Evolutionary conservation across 2,113 vertebrate species (phyloP).

Genomic region (Chloroceryle aenea): DNA sequence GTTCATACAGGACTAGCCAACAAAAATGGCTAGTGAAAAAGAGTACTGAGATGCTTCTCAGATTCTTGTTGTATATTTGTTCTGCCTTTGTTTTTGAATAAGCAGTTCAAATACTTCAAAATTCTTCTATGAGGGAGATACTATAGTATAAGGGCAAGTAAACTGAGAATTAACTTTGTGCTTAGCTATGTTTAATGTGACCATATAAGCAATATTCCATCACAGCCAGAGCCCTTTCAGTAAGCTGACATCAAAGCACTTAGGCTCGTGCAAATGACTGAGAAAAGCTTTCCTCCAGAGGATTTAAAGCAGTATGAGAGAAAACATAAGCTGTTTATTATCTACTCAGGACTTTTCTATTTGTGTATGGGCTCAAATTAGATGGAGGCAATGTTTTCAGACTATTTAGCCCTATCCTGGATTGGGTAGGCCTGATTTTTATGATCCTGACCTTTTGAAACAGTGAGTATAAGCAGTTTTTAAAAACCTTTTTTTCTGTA

Average conservation of each 20-base stretch:
- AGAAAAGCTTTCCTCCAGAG: not conserved
- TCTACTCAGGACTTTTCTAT: not conserved
- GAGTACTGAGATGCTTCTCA: not conserved
- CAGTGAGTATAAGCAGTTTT: not conserved
- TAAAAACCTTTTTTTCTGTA: not conserved
- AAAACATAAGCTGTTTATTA: not conserved
- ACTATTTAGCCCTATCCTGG: not conserved
- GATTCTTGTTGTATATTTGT: not conserved
- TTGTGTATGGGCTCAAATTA: not conserved
- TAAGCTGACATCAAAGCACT: not conserved
- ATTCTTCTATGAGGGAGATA: not conserved
- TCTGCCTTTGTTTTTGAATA: not conserved
- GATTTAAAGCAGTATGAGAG: not conserved
- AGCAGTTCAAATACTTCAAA: not conserved
- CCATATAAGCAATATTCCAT: not conserved
- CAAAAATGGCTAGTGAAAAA: not conserved
- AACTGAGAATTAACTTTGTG: not conserved
- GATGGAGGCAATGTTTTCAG: not conserved
- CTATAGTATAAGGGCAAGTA: rapidly evolving
- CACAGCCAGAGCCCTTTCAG: not conserved
- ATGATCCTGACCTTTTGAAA: not conserved
- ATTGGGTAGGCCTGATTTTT: not conserved
- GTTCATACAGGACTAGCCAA: not conserved
- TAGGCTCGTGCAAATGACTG: not conserved
- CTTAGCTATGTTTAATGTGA: not conserved